Evolutionary conservation across 2,888 invertebrate species (phyloP).

Genomic region (Meteorus colon): DNA sequence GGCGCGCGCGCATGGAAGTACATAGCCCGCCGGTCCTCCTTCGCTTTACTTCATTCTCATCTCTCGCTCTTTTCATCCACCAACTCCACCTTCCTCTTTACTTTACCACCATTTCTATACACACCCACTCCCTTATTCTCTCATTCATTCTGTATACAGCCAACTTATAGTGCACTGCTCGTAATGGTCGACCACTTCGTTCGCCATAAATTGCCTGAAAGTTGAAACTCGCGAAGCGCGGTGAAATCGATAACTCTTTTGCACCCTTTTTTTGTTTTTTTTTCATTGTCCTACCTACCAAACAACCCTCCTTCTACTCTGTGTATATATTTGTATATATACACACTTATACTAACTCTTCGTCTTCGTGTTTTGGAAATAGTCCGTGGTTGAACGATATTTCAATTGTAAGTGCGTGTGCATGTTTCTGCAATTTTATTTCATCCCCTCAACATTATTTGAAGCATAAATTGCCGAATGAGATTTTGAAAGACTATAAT

Average conservation of each 20-base stretch:
- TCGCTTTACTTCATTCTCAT: conserved; percentile 42
- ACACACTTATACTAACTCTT: neutral
- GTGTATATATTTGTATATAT: neutral
- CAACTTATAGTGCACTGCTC: conserved; percentile 13
- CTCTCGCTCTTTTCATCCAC: conserved; percentile 13
- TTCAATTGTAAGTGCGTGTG: conserved; percentile 24
- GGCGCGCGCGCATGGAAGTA: conserved; percentile 13
- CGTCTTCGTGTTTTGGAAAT: conserved; percentile 26
- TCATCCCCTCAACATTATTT: neutral
- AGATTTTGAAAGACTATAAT: neutral
- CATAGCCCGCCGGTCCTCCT: conserved; percentile 20
- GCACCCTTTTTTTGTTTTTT: conserved; percentile 8
- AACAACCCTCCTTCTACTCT: neutral
- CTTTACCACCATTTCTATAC: conserved; percentile 18
- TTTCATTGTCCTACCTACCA: conserved; percentile 21
- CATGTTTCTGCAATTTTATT: conserved; percentile 1
- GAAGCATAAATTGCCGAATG: conserved; percentile 2
- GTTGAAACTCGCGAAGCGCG: conserved; percentile 31
- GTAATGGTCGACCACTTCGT: conserved; percentile 44
- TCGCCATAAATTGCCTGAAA: conserved; percentile 45
- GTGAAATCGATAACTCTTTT: conserved; percentile 41
- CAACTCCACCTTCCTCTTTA: conserved; percentile 16
- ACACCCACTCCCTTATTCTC: conserved; percentile 14
- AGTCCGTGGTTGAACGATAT: conserved; percentile 21
- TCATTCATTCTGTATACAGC: conserved; percentile 7